A percentile compares a stretch with the other conserved stretches of the same genome.
phyloP scores from a whole-genome alignment of 2,797 vertebrate species.

The Parauchenoglanis punctatus region DNA sequence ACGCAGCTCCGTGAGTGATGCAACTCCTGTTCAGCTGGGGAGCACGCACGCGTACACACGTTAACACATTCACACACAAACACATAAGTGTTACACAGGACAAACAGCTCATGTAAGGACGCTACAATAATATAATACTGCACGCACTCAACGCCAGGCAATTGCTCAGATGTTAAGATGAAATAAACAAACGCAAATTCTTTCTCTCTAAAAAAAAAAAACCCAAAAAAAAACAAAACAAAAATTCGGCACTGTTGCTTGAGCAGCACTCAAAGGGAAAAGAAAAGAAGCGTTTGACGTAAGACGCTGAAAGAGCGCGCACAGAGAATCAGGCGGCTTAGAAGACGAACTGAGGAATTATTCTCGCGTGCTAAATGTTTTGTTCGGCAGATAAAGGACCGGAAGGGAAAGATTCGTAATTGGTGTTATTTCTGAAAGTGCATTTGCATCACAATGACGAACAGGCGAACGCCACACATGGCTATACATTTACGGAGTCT shows the following conservation, averaged over 20 bases:
- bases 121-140: not conserved
- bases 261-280: not conserved
- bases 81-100: slow-evolving; percentile 13
- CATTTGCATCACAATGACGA: slow-evolving; percentile 41
- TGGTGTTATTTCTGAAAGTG: slow-evolving; percentile 25
- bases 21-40: slow-evolving; percentile 54
- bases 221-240: not conserved
- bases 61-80: slow-evolving; percentile 32
- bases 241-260: not conserved
- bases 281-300: slow-evolving; percentile 2
- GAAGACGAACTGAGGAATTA: slow-evolving; percentile 23
- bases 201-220: not conserved
- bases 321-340: slow-evolving; percentile 17
- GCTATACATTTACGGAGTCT: slow-evolving; percentile 5
- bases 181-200: not conserved
- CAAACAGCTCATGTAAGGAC: not conserved
- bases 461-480: slow-evolving; percentile 11
- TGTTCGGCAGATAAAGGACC: slow-evolving; percentile 31
- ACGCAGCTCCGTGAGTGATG: slow-evolving; percentile 55
- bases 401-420: slow-evolving; percentile 36
- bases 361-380: slow-evolving; percentile 41
- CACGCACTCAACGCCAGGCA: not conserved
- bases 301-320: not conserved
- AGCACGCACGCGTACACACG: slow-evolving; percentile 41
- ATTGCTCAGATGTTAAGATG: not conserved